Conservation (phyloP, 2,113 vertebrate species). For the Mirza zaza region DNA sequence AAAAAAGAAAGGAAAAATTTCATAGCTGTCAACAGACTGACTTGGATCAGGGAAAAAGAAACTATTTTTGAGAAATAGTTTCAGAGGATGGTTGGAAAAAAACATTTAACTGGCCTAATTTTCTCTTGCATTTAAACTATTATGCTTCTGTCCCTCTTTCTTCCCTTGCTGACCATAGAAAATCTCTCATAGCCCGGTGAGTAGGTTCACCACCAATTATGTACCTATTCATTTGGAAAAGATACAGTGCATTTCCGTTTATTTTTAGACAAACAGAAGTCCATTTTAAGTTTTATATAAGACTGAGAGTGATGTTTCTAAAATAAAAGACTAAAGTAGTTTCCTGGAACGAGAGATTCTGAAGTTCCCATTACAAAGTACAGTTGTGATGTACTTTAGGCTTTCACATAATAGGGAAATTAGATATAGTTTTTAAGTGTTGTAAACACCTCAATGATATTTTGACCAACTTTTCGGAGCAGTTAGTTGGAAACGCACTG, state of each 20-base stretch:
- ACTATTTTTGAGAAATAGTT: constrained; percentile 57
- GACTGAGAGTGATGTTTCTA: constrained; percentile 42
- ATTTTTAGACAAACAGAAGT: constrained; percentile 46
- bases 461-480: not conserved
- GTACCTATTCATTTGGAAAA: constrained; percentile 77
- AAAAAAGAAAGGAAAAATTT: not conserved
- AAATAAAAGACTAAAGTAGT: constrained; percentile 16
- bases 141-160: constrained; percentile 82
- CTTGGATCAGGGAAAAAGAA: constrained; percentile 31
- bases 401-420: constrained; percentile 1
- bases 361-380: constrained; percentile 34
- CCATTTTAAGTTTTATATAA: constrained; percentile 16
- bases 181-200: constrained; percentile 96
- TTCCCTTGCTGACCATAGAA: constrained; percentile 92
- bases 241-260: constrained; percentile 88
- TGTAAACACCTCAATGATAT: not conserved
- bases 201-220: constrained; percentile 84
- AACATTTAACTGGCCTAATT: constrained; percentile 65
- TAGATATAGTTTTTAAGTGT: constrained; percentile 16
- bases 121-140: constrained; percentile 82
- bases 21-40: constrained; percentile 24
- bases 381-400: constrained; percentile 41
- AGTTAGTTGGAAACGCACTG: constrained; percentile 85
- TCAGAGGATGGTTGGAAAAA: constrained; percentile 52
- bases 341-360: constrained; percentile 41